phyloP scores from a whole-genome alignment of 2,113 vertebrate genomes.

The Xiphophorus couchianus region DNA sequence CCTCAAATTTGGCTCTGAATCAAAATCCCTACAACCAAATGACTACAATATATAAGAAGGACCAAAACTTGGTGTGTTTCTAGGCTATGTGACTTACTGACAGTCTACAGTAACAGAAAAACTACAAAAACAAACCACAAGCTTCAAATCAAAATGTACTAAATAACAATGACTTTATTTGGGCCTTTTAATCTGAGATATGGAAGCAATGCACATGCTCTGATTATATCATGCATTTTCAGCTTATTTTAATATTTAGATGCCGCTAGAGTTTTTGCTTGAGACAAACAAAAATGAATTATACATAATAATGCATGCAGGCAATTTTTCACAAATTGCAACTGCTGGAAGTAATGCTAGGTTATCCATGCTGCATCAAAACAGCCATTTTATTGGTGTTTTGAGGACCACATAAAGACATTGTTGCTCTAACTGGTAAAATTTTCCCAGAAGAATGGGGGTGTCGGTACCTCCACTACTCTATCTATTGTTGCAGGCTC shows the following conservation, averaged over 20 bases:
- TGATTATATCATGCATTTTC: background rate
- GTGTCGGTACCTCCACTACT: constrained; percentile 29
- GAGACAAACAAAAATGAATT: background rate
- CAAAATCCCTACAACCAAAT: background rate
- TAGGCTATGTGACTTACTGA: background rate
- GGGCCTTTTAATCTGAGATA: background rate
- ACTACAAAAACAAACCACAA: background rate
- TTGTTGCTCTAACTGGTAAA: background rate
- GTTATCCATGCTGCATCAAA: background rate
- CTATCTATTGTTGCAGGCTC: constrained; percentile 28
- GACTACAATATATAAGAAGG: background rate
- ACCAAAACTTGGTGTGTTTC: background rate
- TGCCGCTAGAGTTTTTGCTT: background rate
- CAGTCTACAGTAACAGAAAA: background rate
- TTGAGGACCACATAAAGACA: background rate
- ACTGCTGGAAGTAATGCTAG: background rate
- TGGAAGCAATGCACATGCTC: background rate
- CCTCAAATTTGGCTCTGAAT: background rate
- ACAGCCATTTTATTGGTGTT: background rate
- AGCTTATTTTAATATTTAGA: background rate
- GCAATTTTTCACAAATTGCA: background rate
- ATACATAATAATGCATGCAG: background rate
- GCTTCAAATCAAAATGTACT: background rate
- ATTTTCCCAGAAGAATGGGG: background rate
- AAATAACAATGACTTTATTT: constrained; percentile 1